These are phyloP conservation scores for Mythimna lalbum DNA, from an alignment of 2,888 invertebrate genomes.

Conservation along the genomic window DNA sequence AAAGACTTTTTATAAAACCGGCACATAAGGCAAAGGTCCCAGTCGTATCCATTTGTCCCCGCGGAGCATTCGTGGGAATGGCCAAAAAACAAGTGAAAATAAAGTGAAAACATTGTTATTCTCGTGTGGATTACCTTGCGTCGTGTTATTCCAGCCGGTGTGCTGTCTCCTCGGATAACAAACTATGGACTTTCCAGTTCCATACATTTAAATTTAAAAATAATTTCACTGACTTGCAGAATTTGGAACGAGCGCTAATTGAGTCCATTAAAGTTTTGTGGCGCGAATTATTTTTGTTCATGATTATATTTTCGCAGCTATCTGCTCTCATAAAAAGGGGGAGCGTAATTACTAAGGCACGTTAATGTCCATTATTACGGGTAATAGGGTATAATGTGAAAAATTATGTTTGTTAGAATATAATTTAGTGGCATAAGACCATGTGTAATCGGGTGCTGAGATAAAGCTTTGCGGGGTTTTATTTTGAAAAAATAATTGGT, in stretches of 20 bases:
- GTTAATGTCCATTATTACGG: conserved; percentile 62
- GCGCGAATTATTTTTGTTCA: conserved; percentile 68
- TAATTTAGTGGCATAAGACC: conserved; percentile 64
- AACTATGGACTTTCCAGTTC: conserved; percentile 75
- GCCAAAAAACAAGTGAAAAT: conserved; percentile 85
- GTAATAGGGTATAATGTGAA: conserved; percentile 64
- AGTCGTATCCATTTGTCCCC: conserved; percentile 80
- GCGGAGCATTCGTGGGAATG: conserved; percentile 81
- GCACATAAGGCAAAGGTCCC: conserved; percentile 82
- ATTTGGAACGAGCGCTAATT: conserved; percentile 72
- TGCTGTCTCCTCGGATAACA: conserved; percentile 74
- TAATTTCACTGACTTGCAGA: conserved; percentile 71
- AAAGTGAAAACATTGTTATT: conserved; percentile 88
- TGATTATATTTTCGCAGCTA: conserved; percentile 69
- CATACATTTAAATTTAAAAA: conserved; percentile 77
- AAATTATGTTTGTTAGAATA: conserved; percentile 63
- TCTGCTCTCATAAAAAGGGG: conserved; percentile 65
- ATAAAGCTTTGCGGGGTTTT: conserved; percentile 16
- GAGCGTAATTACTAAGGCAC: conserved; percentile 64
- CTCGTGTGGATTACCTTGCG: conserved; percentile 84
- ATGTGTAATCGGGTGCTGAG: conserved; percentile 49
- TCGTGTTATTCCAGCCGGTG: conserved; percentile 77
- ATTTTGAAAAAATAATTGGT: conserved; percentile 19
- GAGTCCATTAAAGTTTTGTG: conserved; percentile 76
- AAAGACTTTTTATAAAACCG: conserved; percentile 73